Evolutionary conservation across 2,113 vertebrate species (phyloP).

Genomic region (Podarcis muralis): DNA sequence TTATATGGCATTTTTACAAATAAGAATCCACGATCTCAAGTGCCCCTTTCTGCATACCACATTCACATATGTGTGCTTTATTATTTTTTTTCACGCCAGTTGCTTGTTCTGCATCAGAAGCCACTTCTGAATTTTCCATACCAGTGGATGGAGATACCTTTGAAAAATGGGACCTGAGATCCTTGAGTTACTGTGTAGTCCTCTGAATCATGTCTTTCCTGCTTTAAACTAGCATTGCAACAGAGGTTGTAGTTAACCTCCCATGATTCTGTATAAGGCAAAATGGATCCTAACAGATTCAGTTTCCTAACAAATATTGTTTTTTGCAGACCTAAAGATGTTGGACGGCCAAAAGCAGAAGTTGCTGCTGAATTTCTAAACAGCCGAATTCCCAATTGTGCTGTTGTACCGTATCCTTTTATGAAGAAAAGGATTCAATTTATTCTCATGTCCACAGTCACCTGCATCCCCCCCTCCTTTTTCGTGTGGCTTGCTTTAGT

Average conservation of each 20-base stretch:
- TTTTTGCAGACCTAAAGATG: slow-evolving; percentile 87
- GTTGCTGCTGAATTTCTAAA: slow-evolving; percentile 96
- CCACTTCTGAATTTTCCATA: not conserved
- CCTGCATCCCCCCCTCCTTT: not conserved
- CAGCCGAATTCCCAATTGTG: slow-evolving; percentile 87
- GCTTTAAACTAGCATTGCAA: not conserved
- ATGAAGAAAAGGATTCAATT: not conserved
- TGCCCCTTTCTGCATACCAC: not conserved
- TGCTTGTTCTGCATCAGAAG: not conserved
- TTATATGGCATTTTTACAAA: not conserved
- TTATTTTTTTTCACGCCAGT: not conserved
- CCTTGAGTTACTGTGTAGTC: not conserved
- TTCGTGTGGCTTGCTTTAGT: not conserved
- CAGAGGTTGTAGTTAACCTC: not conserved
- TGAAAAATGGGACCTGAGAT: not conserved
- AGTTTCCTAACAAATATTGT: slow-evolving; percentile 46
- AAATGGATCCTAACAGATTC: not conserved
- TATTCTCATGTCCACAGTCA: slow-evolving; percentile 6
- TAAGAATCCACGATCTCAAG: not conserved
- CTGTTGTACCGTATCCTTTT: slow-evolving; percentile 94
- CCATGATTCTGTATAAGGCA: not conserved
- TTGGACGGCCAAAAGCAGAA: slow-evolving; percentile 94
- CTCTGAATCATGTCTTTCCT: not conserved
- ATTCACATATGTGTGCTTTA: not conserved
- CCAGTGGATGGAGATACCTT: not conserved